Evolutionary conservation across 1,140 invertebrate genomes (phyloP), one percentile per base, ranked within the genome.

Genomic region (Solenopsis fugax): DNA sequence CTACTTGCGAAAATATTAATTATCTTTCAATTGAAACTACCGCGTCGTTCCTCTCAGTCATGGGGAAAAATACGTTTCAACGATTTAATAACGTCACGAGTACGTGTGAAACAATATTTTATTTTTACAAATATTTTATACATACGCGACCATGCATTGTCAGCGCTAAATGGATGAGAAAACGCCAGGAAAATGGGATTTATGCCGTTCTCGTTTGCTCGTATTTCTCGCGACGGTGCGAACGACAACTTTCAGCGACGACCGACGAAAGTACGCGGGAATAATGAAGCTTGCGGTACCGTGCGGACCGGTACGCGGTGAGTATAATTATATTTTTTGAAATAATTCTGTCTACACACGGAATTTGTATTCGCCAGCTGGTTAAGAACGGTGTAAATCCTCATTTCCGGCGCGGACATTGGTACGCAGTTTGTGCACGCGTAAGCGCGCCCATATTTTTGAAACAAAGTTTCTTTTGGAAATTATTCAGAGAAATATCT

Each of bases 301-400:
- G 52, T 24, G 65, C 52, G 41, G 9, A 50, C 65, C 67, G 34
- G 41, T 69, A 67, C 64, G 34, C 52, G 52, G 37, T 60, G 62
- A 62, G 77, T 60, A 29, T 75, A 84, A 75, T 84, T 84, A 60
- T 73, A 84, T 84, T 84, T 84, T 84, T 84, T 73, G 18, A 84
- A 84, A 75, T 84, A 84, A 84, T 73, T 73, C 69, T 34, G 56
- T 84, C 54, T 18, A 82, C 69, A 67, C 48, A 29, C 48, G 18
- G 37, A 67, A 67, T 67, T 67, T 67, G 37, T 69, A 69, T 45
- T 62, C 69, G 29, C 54, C 69, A 41, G 80, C 69, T 75, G 54
- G 41, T 45, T 84, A 75, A 84, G 80, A 84, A 84, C 56, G 60
- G 29, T 73, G 67, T 84, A 75, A 84, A 84, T 84, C 69, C 80